Conservation (phyloP, 2,797 vertebrate genomes). For the Chrysocyon brachyurus region DNA sequence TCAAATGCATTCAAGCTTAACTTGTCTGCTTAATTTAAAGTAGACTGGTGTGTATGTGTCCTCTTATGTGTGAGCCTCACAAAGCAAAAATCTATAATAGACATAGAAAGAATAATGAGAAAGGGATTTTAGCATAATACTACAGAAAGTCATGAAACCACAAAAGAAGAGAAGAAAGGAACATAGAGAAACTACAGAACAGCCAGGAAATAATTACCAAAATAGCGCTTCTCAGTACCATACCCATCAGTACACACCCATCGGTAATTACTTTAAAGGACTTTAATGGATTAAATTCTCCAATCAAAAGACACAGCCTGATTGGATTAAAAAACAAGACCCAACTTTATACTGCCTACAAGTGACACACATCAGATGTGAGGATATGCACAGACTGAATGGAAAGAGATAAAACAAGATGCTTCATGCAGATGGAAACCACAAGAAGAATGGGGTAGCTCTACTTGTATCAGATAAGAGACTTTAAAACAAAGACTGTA, state of each 20-base stretch:
- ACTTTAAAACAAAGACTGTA: neutral
- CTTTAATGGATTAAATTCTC: neutral
- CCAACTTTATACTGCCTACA: neutral
- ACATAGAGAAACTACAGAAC: neutral
- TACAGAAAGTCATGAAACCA: neutral
- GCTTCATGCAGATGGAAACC: neutral
- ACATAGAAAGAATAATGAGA: neutral
- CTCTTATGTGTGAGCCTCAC: neutral
- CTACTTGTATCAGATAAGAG: neutral
- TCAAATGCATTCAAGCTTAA: neutral
- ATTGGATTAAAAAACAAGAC: neutral
- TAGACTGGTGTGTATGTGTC: neutral
- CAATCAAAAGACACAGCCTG: neutral
- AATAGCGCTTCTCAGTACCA: neutral
- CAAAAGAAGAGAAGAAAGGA: neutral
- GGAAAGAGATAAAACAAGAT: neutral
- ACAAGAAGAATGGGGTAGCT: neutral
- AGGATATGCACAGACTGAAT: neutral
- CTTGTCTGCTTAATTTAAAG: neutral
- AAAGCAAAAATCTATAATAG: neutral
- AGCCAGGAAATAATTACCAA: neutral
- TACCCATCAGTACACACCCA: neutral
- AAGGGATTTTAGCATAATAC: neutral
- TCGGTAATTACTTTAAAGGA: neutral
- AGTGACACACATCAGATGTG: neutral